These are phyloP conservation scores for Eupristina koningsbergeri DNA, from an alignment of 1,140 invertebrate species.

Conservation along the genomic window DNA sequence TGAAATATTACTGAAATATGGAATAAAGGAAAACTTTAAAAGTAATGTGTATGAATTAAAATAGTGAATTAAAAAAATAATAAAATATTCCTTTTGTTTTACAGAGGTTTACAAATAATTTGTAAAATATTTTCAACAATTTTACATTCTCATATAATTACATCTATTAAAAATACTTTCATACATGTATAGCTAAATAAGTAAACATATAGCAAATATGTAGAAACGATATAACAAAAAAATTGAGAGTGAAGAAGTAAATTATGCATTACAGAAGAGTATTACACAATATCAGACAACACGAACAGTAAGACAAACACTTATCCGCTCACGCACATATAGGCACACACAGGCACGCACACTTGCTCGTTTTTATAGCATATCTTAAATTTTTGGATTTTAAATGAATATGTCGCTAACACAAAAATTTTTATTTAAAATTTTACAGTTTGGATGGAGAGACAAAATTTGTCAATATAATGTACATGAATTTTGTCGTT, in stretches of 20 bases:
- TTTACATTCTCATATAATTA: constrained; percentile 34
- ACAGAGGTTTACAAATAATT: neutral
- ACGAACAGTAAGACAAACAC: neutral
- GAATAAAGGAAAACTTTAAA: neutral
- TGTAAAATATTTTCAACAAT: constrained; percentile 7
- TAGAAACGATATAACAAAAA: neutral
- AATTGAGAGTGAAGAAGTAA: constrained; percentile 1
- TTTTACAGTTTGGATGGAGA: neutral
- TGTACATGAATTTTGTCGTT: neutral
- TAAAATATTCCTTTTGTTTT: neutral
- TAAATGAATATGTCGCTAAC: neutral
- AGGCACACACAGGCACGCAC: neutral
- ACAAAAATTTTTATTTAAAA: too few relatives aligned
- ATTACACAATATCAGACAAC: neutral
- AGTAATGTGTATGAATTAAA: neutral
- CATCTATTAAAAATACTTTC: constrained; percentile 27
- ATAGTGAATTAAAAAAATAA: neutral
- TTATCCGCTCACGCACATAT: neutral
- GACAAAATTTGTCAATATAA: neutral
- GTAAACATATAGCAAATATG: neutral
- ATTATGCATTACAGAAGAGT: neutral
- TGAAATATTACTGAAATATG: neutral
- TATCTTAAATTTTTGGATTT: neutral
- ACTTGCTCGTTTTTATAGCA: neutral
- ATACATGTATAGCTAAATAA: neutral